A percentile compares a stretch with the other conserved stretches of the same genome.
phyloP scores from a whole-genome alignment of 2,797 vertebrate species.

The Ctenopoma multispine region DNA sequence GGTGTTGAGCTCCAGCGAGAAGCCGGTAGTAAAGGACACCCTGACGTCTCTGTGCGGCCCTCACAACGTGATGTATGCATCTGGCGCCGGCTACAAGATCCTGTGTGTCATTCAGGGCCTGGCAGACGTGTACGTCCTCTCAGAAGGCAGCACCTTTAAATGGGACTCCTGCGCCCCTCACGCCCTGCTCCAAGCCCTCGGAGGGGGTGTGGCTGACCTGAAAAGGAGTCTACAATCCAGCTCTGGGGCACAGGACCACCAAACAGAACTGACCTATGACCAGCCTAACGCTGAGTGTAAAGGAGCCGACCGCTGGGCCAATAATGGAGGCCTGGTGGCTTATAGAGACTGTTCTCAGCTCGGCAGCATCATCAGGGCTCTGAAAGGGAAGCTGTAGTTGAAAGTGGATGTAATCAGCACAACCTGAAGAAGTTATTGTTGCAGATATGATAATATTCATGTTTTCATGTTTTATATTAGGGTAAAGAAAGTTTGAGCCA shows the following conservation, averaged over 20 bases:
- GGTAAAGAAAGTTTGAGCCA: background rate
- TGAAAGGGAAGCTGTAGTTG: constrained; percentile 76
- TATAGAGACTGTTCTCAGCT: constrained; percentile 82
- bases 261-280: constrained; percentile 87
- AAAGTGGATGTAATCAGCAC: background rate
- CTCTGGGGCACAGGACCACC: constrained; percentile 48
- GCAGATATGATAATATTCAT: constrained; percentile 30
- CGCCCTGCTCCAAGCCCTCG: constrained; percentile 88
- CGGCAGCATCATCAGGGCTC: constrained; percentile 56
- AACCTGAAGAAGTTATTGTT: constrained; percentile 28
- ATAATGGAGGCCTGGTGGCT: constrained; percentile 88
- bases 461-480: constrained; percentile 37
- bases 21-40: constrained; percentile 80
- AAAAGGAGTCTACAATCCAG: constrained; percentile 69
- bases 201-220: constrained; percentile 88
- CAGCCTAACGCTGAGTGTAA: constrained; percentile 66
- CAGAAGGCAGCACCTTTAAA: constrained; percentile 91
- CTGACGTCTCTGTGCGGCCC: constrained; percentile 77
- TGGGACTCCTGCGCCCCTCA: constrained; percentile 93
- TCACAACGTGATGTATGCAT: constrained; percentile 81
- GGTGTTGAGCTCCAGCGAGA: constrained; percentile 89
- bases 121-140: constrained; percentile 88
- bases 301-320: constrained; percentile 90
- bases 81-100: constrained; percentile 91
- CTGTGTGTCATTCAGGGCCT: constrained; percentile 90